Conservation (phyloP, 2,888 invertebrate genomes). For the Drosophila hamatofila region DNA sequence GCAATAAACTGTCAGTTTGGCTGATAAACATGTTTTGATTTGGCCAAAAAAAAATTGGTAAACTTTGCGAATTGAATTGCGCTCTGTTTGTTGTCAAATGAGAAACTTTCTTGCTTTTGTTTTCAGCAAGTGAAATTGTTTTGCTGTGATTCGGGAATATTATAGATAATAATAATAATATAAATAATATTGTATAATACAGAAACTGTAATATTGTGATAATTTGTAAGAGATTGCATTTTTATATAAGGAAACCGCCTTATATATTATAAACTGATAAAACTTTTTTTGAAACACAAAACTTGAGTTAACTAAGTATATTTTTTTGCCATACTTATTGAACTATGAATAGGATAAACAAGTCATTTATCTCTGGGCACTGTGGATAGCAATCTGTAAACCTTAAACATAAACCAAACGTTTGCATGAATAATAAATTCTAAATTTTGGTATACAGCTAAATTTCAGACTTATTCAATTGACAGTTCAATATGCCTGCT, state of each 20-base stretch:
- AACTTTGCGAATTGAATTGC: slow-evolving; percentile 6
- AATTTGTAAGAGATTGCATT: too few relatives aligned
- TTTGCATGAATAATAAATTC: not conserved
- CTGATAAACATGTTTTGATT: not conserved
- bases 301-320: not conserved
- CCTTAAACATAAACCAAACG: not conserved
- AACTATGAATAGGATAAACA: not conserved
- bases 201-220: too few relatives aligned
- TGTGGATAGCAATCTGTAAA: not conserved
- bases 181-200: too few relatives aligned
- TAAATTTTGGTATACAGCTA: not conserved
- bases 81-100: not conserved
- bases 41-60: not conserved
- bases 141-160: not conserved
- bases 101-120: not conserved
- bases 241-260: too few relatives aligned
- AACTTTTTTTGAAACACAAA: not conserved
- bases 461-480: not conserved
- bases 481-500: not conserved
- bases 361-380: not conserved
- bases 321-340: not conserved
- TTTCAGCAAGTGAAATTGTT: not conserved
- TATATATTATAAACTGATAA: too few relatives aligned
- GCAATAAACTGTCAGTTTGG: not conserved
- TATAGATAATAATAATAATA: too few relatives aligned